Conservation (phyloP, 2,113 vertebrate genomes). For the Rhinolophus sinicus region DNA sequence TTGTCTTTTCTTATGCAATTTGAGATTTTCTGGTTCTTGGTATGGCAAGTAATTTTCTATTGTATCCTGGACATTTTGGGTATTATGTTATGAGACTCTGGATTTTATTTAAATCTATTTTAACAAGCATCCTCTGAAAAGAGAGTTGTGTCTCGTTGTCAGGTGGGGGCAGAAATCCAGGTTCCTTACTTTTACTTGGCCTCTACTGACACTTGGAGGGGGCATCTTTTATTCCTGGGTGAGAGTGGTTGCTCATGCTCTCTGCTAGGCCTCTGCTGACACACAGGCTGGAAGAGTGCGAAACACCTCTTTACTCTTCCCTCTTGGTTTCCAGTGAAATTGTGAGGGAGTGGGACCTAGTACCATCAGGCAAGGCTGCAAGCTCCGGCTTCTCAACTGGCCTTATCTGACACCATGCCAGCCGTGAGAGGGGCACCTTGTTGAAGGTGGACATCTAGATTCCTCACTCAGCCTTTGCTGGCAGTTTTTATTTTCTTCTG, state of each 20-base stretch:
- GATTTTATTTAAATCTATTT: background rate
- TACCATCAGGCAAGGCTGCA: background rate
- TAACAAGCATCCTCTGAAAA: background rate
- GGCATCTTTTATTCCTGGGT: background rate
- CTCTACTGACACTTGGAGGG: background rate
- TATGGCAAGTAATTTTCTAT: background rate
- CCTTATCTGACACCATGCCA: background rate
- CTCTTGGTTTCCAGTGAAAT: background rate
- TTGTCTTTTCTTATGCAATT: background rate
- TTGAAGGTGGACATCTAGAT: background rate
- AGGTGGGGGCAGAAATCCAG: background rate
- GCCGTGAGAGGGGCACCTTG: background rate
- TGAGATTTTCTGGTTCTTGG: background rate
- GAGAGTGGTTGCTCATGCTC: background rate
- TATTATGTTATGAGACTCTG: too few relatives aligned
- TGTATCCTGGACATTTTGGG: background rate
- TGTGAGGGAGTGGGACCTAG: background rate
- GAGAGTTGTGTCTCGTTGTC: background rate
- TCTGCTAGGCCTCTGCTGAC: background rate
- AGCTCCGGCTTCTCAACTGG: background rate
- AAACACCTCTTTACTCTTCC: background rate
- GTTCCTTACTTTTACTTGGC: background rate
- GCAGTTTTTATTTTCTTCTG: background rate
- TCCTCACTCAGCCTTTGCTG: background rate
- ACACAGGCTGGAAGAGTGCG: background rate